These are phyloP conservation scores for Teleogryllus oceanicus DNA, from an alignment of 2,888 invertebrate genomes.

Conservation along the genomic window DNA sequence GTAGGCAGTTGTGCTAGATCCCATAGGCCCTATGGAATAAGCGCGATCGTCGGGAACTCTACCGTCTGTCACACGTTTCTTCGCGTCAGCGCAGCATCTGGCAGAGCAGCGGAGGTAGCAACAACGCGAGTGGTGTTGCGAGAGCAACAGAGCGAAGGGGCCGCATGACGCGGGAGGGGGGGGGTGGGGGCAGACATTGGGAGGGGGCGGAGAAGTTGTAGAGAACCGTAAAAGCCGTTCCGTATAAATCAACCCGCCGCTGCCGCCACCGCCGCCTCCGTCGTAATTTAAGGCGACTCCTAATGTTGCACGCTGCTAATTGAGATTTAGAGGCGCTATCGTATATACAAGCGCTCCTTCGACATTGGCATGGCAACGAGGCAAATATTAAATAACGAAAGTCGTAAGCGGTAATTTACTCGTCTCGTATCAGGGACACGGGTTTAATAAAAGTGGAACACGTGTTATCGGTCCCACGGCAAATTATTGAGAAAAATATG, in stretches of 20 bases:
- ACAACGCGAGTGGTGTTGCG: too few species aligned
- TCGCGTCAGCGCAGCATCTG: too few species aligned
- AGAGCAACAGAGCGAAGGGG: too few species aligned
- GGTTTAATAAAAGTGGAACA: not conserved
- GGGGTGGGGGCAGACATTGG: too few species aligned
- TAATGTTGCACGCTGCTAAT: not conserved
- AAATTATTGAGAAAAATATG: too few species aligned
- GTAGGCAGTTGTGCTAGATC: too few species aligned
- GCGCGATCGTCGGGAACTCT: too few species aligned
- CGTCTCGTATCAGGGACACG: not conserved
- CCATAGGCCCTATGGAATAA: too few species aligned
- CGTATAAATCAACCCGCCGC: not conserved
- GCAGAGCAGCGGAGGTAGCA: too few species aligned
- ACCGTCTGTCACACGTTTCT: too few species aligned
- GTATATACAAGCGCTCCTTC: not conserved
- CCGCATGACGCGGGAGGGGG: too few species aligned
- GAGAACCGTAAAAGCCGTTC: not conserved
- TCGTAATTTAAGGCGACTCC: slow-evolving; percentile 8
- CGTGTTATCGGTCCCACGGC: not conserved
- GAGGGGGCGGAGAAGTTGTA: too few species aligned
- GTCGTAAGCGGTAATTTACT: slow-evolving; percentile 9
- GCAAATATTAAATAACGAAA: slow-evolving; percentile 18
- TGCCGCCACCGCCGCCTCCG: not conserved
- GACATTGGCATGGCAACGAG: slow-evolving; percentile 6
- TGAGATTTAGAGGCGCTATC: slow-evolving; percentile 10